phyloP scores from a whole-genome alignment of 2,888 invertebrate species.

The Candidula unifasciata region DNA sequence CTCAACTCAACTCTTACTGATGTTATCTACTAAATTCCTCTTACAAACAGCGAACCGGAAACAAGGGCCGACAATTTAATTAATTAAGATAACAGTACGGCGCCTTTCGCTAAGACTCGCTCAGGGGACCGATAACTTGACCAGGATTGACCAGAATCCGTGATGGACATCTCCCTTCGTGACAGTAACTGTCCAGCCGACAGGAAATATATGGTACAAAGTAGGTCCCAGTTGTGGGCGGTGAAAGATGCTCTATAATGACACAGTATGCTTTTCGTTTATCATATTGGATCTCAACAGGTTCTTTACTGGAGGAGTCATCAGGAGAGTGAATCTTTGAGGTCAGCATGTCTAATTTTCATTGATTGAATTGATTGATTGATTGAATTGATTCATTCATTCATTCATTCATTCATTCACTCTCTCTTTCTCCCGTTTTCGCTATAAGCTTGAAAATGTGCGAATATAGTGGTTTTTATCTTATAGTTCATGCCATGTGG shows the following conservation, averaged over 20 bases:
- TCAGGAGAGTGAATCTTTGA: no score
- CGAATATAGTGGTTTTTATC: not conserved
- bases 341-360: not conserved
- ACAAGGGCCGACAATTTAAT: not conserved
- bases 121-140: not conserved
- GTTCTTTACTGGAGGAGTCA: no score
- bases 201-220: not conserved
- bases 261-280: not conserved
- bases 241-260: no score
- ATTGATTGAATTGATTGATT: no score
- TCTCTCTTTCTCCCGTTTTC: not conserved
- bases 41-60: not conserved
- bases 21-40: no score
- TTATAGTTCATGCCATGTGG: no score
- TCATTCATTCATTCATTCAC: not conserved
- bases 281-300: no score
- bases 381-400: not conserved
- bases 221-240: not conserved
- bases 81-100: conserved; percentile 24
- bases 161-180: not conserved
- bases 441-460: not conserved
- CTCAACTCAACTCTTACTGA: no score
- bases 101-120: not conserved
- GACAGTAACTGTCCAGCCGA: not conserved
- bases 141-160: no score